Evolutionary conservation across 2,113 vertebrate genomes (phyloP).

Genomic region (Xerus inauris): DNA sequence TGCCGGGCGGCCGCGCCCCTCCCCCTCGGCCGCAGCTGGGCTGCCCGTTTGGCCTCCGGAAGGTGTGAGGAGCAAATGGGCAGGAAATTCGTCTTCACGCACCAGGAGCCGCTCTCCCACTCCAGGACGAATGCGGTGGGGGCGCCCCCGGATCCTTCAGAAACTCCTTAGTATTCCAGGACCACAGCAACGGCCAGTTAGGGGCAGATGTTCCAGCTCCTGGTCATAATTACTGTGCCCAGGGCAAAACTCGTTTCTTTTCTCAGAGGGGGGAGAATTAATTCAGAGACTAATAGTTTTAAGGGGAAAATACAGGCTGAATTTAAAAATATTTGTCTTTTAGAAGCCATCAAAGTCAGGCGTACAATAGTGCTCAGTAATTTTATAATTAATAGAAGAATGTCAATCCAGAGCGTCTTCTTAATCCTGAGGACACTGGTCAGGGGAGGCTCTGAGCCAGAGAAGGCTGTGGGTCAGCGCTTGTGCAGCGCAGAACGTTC

Average conservation of each 20-base stretch:
- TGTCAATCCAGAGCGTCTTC: neutral
- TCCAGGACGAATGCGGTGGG: neutral
- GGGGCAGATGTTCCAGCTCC: constrained; percentile 48
- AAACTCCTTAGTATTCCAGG: constrained; percentile 19
- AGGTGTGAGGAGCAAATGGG: constrained; percentile 80
- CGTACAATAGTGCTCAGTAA: neutral
- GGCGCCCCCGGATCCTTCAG: neutral
- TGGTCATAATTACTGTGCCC: neutral
- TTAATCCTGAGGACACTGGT: neutral
- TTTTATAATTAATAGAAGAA: neutral
- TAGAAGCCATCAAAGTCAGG: neutral
- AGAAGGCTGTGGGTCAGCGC: neutral
- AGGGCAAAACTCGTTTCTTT: neutral
- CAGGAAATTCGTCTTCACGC: constrained; percentile 67
- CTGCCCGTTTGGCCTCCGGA: constrained; percentile 67
- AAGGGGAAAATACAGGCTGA: neutral
- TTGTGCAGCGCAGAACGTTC: neutral
- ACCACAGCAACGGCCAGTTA: neutral
- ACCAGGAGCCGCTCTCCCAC: neutral
- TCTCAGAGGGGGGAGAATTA: neutral
- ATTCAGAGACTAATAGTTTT: neutral
- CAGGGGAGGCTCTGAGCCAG: neutral
- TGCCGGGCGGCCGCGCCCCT: constrained; percentile 65
- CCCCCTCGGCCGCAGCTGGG: constrained; percentile 71
- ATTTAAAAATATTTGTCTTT: neutral